Evolutionary conservation across 2,888 invertebrate genomes (phyloP), one percentile per base, ranked within the genome.

Genomic region (Drosophila prostipennis): DNA sequence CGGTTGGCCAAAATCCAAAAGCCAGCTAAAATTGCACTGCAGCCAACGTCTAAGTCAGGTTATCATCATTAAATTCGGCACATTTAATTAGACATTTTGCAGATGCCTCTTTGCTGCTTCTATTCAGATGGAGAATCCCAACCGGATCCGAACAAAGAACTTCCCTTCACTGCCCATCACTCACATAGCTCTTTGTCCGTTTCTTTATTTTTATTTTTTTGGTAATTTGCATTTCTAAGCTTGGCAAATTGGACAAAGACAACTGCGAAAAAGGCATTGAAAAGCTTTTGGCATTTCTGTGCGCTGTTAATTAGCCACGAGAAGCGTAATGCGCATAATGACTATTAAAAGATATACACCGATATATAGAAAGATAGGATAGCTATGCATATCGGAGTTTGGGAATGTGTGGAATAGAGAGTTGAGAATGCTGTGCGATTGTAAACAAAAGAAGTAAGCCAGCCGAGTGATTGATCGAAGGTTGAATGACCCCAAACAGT

Each of bases 171-270:
- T 72, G 75, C 26, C 64, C 52, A 63, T 46, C 49, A 74, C 48
- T 43, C 55, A 32, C 26, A 3, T 11, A 11, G 26, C 23, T 46
- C 40, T 60, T 51, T 37, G 39, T 40, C 16, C 14, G 36, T 10
- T 37, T 39, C 2, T 26, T 68, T 37, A 6, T 57, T 37, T 4
- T 14, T 7, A 42, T 46, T 23, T 23, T 61, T 64, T 69, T 49
- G 72, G 72, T 69, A 46, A 85, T 83, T 83, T 83, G 82, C 82
- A 83, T 83, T 82, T 75, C 74, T 79, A 87, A 85, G 83, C 79
- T 55, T 6, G 48, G 40, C 82, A 82, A 79, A 72, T 75, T 76
- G 65, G 74, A 85, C 68, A 79, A 73, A 84, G 68, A 40, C 71
- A 56, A 55, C 60, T 74, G 68, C 55, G 51, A 26, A 57, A 71